phyloP scores from a whole-genome alignment of 2,888 invertebrate genomes.

The Theretra japonica region DNA sequence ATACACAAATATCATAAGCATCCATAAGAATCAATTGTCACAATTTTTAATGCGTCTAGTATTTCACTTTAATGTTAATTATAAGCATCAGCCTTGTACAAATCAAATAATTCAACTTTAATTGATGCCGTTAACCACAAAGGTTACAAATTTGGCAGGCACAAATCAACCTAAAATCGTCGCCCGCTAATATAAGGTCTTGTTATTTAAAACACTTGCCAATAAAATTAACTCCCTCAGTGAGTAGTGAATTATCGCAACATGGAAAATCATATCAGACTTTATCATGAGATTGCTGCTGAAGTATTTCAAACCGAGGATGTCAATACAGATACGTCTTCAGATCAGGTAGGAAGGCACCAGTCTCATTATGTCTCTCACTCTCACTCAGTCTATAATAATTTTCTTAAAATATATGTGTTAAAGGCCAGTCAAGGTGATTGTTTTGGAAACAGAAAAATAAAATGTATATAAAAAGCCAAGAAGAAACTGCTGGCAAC shows the following conservation, averaged over 20 bases:
- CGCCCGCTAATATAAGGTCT: neutral
- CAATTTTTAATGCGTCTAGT: too few relatives aligned
- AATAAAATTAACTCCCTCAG: neutral
- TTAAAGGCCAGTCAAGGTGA: too few relatives aligned
- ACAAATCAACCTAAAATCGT: neutral
- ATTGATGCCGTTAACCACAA: conserved; percentile 3
- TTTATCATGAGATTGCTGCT: conserved; percentile 63
- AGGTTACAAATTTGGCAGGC: conserved; percentile 13
- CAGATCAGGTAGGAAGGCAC: conserved; percentile 66
- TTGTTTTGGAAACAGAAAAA: too few relatives aligned
- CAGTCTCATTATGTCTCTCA: too few relatives aligned
- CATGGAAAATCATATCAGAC: conserved; percentile 73
- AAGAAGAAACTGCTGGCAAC: too few relatives aligned
- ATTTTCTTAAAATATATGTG: too few relatives aligned
- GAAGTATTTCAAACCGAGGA: conserved; percentile 86
- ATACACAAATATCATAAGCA: too few relatives aligned
- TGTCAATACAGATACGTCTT: conserved; percentile 69
- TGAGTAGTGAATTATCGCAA: conserved; percentile 27
- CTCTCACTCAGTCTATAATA: conserved; percentile 6
- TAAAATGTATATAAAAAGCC: too few relatives aligned
- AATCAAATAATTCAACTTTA: neutral
- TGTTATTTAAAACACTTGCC: conserved; percentile 5
- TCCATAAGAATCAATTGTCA: too few relatives aligned
- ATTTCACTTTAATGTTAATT: too few relatives aligned
- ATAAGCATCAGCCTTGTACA: too few relatives aligned